Base-by-base conservation (phyloP, 2,888 invertebrate genomes). In the Hydraecia micacea region DNA sequence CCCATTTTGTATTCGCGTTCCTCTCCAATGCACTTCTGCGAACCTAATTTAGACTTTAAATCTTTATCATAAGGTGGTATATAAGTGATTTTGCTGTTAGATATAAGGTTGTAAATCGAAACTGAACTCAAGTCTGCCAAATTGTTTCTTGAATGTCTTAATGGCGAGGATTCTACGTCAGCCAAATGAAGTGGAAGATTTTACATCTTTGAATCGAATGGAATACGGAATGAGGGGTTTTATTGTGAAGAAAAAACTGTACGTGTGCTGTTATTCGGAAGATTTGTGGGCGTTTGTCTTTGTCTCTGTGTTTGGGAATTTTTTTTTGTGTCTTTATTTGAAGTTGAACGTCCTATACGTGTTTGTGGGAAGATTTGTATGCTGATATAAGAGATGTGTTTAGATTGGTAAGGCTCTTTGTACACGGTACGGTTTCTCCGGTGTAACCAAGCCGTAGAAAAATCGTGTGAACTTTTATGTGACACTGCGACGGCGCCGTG, bases 61-160 rank as follows among this genome's bases (percentile, higher is more conserved):
- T 0, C 68, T 11, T 13, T 0, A 9, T 0, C 0, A 11, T 79
- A 82, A 69, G 73, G 71, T 60, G 6, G 42, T 39, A 1, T 62
- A 15, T 63, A 0, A 42, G 7, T 65, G 0, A 25, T 70, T 67
- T 28, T 1, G 2, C n/a, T 60, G 7, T 1, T 13, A 87, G 21
- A 55, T 28, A 25, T 62, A 85, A 75, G 58, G 71, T 87, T 81
- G 87, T 70, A 76, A 70, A 79, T 87, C 79, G 77, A 82, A 77
- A 77, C 87, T 84, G 81, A 87, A 78, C 83, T 70, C 80, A 75
- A 77, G 77, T 70, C 86, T 90, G 91, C 92, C 92, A 92, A 92
- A 92, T 92, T 92, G 91, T 92, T 92, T 92, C 90, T 89, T 88
- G 90, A 90, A 92, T 88, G 90, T 91, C 90, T 91, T 92, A 92